Evolutionary conservation across 2,797 vertebrate genomes (phyloP).

Genomic region (Salarias fasciatus): DNA sequence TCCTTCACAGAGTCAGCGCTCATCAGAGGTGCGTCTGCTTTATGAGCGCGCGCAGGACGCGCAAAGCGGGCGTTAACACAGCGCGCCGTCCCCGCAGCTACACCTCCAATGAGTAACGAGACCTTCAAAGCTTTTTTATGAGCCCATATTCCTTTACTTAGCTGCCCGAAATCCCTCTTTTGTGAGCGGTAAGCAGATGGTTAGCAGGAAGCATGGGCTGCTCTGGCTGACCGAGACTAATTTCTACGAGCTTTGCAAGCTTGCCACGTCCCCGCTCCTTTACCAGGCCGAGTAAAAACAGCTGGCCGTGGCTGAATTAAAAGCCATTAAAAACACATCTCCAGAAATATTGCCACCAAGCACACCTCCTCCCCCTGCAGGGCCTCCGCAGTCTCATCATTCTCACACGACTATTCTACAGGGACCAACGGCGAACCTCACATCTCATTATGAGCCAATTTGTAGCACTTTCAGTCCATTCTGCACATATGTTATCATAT

Average conservation of each 20-base stretch:
- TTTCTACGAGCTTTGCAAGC: constrained; percentile 97
- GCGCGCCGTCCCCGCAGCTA: too few relatives aligned
- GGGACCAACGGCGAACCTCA: too few relatives aligned
- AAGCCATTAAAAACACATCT: constrained; percentile 85
- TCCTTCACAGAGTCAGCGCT: constrained; percentile 44
- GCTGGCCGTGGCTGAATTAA: constrained; percentile 94
- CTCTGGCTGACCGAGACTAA: constrained; percentile 97
- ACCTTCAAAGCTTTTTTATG: constrained; percentile 85
- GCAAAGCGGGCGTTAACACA: constrained; percentile 42
- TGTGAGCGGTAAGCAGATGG: constrained; percentile 98
- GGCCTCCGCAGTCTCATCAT: too few relatives aligned
- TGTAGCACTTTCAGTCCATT: not conserved
- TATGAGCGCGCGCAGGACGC: constrained; percentile 29
- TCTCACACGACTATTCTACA: constrained; percentile 5
- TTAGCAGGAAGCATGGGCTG: constrained; percentile 96
- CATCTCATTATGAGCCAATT: not conserved
- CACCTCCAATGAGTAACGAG: constrained; percentile 79
- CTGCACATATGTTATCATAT: too few relatives aligned
- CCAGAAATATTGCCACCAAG: constrained; percentile 92
- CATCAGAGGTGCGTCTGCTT: constrained; percentile 59
- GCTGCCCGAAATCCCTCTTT: constrained; percentile 92
- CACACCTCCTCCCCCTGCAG: constrained; percentile 61
- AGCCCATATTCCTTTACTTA: constrained; percentile 76
- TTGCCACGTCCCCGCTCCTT: constrained; percentile 94
- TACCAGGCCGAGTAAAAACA: constrained; percentile 93